Percentiles rank a stretch among this genome's conserved stretches.
phyloP scores from a whole-genome alignment of 1,140 invertebrate genomes.

The Drosophila repleta region DNA sequence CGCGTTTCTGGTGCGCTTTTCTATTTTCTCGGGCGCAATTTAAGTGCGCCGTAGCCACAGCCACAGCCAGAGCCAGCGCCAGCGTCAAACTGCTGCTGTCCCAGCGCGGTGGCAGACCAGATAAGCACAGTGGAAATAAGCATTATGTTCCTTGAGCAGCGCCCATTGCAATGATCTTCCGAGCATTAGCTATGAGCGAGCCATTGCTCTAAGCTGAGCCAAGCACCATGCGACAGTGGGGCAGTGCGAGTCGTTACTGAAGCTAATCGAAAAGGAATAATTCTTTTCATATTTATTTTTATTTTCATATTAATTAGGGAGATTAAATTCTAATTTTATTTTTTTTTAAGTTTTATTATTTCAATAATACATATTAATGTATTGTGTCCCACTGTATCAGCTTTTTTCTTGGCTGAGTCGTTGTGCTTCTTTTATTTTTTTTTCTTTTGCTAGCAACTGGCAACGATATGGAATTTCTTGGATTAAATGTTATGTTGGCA shows the following conservation, averaged over 20 bases:
- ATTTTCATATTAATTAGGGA: too few species aligned
- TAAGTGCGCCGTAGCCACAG: slow-evolving; percentile 47
- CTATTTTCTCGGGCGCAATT: slow-evolving; percentile 65
- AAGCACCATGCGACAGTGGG: not conserved
- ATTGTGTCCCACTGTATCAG: slow-evolving; percentile 55
- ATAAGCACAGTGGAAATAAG: slow-evolving; percentile 80
- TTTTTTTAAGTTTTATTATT: too few species aligned
- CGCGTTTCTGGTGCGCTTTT: slow-evolving; percentile 53
- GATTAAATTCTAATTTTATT: too few species aligned
- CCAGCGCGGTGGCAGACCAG: slow-evolving; percentile 51
- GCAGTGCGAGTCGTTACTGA: slow-evolving; percentile 9
- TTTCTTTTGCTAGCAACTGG: slow-evolving; percentile 53
- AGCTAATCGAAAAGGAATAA: not conserved
- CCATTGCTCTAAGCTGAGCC: slow-evolving; percentile 7
- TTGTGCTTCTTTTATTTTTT: slow-evolving; percentile 16
- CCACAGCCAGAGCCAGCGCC: not conserved
- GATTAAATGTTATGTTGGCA: slow-evolving; percentile 82
- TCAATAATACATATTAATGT: too few species aligned
- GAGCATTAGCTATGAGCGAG: slow-evolving; percentile 40
- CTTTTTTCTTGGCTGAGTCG: slow-evolving; percentile 17
- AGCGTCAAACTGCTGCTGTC: slow-evolving; percentile 17
- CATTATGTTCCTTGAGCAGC: slow-evolving; percentile 55
- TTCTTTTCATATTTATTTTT: too few species aligned
- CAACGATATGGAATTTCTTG: slow-evolving; percentile 78
- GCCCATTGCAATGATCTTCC: slow-evolving; percentile 55